phyloP scores from a whole-genome alignment of 2,113 vertebrate species.

The Carettochelys insculpta region DNA sequence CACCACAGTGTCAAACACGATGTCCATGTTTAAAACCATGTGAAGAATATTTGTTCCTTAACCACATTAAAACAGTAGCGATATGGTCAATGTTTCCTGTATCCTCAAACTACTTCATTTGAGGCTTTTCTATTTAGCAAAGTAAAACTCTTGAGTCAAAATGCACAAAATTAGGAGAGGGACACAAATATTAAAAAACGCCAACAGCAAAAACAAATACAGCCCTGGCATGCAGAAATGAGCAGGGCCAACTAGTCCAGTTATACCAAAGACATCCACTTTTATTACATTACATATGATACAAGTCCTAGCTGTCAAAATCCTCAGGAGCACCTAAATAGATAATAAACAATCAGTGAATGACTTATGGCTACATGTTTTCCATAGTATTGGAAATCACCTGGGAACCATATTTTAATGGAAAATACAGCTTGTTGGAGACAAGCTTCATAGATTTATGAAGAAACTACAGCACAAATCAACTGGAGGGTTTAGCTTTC shows the following conservation, averaged over 20 bases:
- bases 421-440: constrained; percentile 81
- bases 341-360: constrained; percentile 77
- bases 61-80: background rate
- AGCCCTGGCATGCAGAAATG: background rate
- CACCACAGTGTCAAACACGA: background rate
- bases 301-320: constrained; percentile 79
- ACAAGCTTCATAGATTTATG: constrained; percentile 78
- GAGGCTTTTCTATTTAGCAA: background rate
- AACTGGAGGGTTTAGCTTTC: constrained; percentile 66
- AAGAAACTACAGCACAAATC: constrained; percentile 79
- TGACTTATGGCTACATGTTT: constrained; percentile 80
- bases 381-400: constrained; percentile 82
- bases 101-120: background rate
- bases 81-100: background rate
- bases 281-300: constrained; percentile 81
- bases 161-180: background rate
- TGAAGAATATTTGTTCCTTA: background rate
- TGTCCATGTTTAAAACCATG: background rate
- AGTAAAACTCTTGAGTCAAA: constrained; percentile 9
- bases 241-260: constrained; percentile 64
- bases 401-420: constrained; percentile 84
- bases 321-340: constrained; percentile 77
- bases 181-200: background rate
- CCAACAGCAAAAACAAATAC: background rate
- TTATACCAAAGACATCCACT: constrained; percentile 71